Evolutionary conservation across 1,140 invertebrate species (phyloP).

Genomic region (Musca vetustissima): DNA sequence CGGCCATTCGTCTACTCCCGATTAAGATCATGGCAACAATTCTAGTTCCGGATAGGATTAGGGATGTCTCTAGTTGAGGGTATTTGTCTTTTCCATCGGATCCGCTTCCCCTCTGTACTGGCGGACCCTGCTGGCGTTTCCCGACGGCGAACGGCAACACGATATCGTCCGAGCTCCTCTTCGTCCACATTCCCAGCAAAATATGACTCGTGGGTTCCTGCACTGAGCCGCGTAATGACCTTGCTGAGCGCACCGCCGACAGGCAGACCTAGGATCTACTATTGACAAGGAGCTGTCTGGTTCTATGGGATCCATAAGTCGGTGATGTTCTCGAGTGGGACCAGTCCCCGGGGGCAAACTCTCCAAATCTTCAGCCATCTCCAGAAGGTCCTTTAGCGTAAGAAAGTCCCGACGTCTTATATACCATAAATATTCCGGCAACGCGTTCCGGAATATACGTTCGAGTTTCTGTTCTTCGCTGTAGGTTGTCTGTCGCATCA

Average conservation of each 20-base stretch:
- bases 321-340: too few relatives aligned
- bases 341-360: not conserved
- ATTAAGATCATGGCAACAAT: not conserved
- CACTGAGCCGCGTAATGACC: not conserved
- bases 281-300: not conserved
- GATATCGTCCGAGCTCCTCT: too few relatives aligned
- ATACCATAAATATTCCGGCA: not conserved
- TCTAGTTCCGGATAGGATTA: not conserved
- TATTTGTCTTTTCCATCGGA: not conserved
- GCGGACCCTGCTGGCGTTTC: too few relatives aligned
- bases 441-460: not conserved
- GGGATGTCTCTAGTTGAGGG: not conserved
- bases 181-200: not conserved
- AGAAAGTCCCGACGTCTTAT: not conserved
- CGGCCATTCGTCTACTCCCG: not conserved
- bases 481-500: not conserved
- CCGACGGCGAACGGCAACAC: too few relatives aligned
- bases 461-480: not conserved
- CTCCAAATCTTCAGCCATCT: not conserved
- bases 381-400: not conserved
- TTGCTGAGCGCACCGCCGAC: not conserved
- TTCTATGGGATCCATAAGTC: not conserved
- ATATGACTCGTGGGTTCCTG: too few relatives aligned
- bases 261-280: not conserved
- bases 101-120: too few relatives aligned